Base-by-base conservation (phyloP, 1,140 invertebrate species). In the Aphelinus atriplicis region DNA sequence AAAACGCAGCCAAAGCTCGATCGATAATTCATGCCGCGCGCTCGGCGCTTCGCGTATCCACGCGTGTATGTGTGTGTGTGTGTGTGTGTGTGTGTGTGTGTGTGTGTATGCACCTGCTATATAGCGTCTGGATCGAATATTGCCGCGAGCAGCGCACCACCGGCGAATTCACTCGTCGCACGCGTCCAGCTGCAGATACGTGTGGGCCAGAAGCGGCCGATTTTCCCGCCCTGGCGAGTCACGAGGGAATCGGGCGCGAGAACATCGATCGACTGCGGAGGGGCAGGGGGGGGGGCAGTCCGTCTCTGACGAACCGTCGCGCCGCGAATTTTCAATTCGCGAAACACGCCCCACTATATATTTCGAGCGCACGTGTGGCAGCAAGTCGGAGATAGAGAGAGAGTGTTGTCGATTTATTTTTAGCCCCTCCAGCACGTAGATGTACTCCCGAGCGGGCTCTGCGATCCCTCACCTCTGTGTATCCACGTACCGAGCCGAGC, bases 21-120 rank as follows among this genome's bases (percentile, higher is more conserved):
- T 67, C 71, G 75, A 71, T 71, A 71, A 71, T 76, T 71, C 63
- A 66, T 66, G 62, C 65, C 58, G 68, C 71, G 3, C 66, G n/a
- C 45, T 57, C 3, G 53, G 9, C 26, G 26, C 26, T 26, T 26
- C 26, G 26, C 26, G 26, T 26, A 26, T 26, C 26, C 26, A 26
- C 26, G 26, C 26, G 26, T 26, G 0, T 26, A 0, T 26, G 26
- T 26, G 26, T 26, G 26, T 26, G 26, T 26, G 26, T 26, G 26
- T 26, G 26, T 26, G 26, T 26, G 26, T 26, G 26, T 26, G 26
- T 26, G 26, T 26, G 26, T 26, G 26, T 26, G 26, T 26, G 60
- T 65, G 46, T 50, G 50, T 7, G 43, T 43, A 26, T 48, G 48
- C 50, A 63, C 48, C 56, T 46, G 53, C 60, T 26, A 26, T 26